A percentile compares a stretch with the other conserved stretches of the same genome.
These are phyloP conservation scores for Nomada ferruginata DNA, from an alignment of 2,888 invertebrate species.

Conservation along the genomic window DNA sequence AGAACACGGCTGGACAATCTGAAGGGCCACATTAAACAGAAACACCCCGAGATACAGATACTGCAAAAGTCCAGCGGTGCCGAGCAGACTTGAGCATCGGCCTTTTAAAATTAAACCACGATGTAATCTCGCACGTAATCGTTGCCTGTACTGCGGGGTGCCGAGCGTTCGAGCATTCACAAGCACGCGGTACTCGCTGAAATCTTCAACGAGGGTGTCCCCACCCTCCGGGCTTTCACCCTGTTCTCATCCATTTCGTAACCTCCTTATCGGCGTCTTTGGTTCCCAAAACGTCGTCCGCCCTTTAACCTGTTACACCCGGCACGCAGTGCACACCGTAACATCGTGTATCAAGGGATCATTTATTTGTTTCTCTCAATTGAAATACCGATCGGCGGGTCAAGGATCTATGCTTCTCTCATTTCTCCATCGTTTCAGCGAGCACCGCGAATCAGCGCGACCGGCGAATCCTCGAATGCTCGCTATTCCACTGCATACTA, in stretches of 20 bases:
- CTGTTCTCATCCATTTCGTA: too few species aligned
- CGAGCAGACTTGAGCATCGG: slow-evolving; percentile 22
- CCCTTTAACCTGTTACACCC: too few species aligned
- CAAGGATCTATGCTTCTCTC: too few species aligned
- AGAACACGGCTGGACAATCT: slow-evolving; percentile 78
- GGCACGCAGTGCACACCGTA: too few species aligned
- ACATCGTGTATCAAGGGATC: too few species aligned
- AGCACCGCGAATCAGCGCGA: not conserved
- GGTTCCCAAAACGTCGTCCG: too few species aligned
- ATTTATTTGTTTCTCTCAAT: too few species aligned
- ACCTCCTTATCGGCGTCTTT: too few species aligned
- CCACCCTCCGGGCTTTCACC: too few species aligned
- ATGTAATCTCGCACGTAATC: not conserved
- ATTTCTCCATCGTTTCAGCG: not conserved
- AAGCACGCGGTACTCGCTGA: not conserved
- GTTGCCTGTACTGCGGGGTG: not conserved
- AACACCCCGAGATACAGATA: slow-evolving; percentile 75
- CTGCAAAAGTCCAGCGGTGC: slow-evolving; percentile 32
- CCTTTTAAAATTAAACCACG: too few species aligned
- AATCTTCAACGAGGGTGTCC: not conserved
- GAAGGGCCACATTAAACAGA: slow-evolving; percentile 78
- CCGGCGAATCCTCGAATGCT: slow-evolving; percentile 23
- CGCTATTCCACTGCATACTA: not conserved
- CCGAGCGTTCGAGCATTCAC: slow-evolving; percentile 21
- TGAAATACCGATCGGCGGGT: too few species aligned